Percentiles rank a stretch among this genome's conserved stretches.
Conservation (phyloP, 2,888 invertebrate species). For the Acleris cristana region DNA sequence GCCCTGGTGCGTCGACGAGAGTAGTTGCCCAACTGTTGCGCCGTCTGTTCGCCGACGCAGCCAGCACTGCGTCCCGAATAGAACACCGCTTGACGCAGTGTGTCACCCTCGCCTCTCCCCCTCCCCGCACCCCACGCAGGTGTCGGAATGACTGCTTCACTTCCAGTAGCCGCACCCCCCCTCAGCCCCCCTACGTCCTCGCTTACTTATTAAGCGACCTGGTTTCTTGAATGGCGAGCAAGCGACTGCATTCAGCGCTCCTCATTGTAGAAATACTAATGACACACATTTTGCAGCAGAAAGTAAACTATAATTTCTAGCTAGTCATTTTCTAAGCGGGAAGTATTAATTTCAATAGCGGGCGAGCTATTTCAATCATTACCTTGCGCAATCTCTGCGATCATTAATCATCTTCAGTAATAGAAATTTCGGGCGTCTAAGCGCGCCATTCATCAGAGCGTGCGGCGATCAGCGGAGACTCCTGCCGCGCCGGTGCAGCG, state of each 20-base stretch:
- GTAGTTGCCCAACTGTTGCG: constrained; percentile 24
- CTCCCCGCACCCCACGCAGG: neutral
- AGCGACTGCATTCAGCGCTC: constrained; percentile 31
- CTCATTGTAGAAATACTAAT: constrained; percentile 31
- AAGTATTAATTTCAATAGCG: constrained; percentile 16
- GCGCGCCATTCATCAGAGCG: constrained; percentile 20
- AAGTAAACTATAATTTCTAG: constrained; percentile 17
- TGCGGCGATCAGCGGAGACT: constrained; percentile 11
- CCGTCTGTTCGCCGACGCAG: neutral
- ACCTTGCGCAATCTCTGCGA: neutral
- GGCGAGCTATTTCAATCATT: constrained; percentile 6
- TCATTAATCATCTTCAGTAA: constrained; percentile 31
- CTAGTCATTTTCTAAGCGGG: constrained; percentile 19
- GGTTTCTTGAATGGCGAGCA: constrained; percentile 28
- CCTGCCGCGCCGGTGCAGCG: neutral
- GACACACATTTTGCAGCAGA: constrained; percentile 25
- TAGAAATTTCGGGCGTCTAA: constrained; percentile 29
- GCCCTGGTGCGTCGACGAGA: constrained; percentile 3
- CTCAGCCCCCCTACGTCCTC: neutral
- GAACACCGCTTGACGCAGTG: neutral
- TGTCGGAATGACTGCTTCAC: constrained; percentile 17
- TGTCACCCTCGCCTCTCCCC: constrained; percentile 16
- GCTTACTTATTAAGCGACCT: constrained; percentile 32
- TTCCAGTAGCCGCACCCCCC: neutral
- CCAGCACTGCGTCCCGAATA: neutral